Conservation (phyloP, 2,113 vertebrate genomes). For the Oryzias javanicus region DNA sequence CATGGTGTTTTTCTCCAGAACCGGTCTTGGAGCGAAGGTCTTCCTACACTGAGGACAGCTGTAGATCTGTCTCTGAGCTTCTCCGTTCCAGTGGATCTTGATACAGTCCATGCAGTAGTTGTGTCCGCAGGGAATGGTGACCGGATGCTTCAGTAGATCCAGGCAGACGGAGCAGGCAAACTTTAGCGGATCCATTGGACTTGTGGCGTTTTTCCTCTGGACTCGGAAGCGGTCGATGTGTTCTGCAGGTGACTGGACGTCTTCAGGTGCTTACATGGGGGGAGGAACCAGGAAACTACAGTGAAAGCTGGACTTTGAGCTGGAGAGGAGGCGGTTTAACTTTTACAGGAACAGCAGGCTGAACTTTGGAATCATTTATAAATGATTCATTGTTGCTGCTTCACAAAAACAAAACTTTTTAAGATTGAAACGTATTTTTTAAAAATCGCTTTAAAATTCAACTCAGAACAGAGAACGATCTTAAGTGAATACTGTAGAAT, state of each 20-base stretch:
- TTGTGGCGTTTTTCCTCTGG: constrained; percentile 9
- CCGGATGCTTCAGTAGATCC: constrained; percentile 27
- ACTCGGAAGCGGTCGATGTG: background rate
- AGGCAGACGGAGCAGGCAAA: constrained; percentile 17
- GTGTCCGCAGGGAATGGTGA: constrained; percentile 9
- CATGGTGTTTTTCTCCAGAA: no score
- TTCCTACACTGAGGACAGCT: constrained; percentile 21
- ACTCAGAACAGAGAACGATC: no score
- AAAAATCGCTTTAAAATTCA: no score
- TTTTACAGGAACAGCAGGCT: background rate
- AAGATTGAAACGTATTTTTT: no score
- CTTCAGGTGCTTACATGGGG: no score
- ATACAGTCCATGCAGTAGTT: constrained; percentile 7
- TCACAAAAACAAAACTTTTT: no score
- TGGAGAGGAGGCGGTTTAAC: background rate
- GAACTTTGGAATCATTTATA: background rate
- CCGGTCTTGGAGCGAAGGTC: background rate
- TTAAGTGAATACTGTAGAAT: no score
- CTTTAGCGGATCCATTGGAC: background rate
- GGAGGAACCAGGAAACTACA: background rate
- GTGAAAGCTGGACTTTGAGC: background rate
- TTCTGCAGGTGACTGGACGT: background rate
- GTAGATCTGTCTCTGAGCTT: background rate
- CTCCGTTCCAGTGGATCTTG: background rate
- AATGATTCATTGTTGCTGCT: no score